These are phyloP conservation scores for Paedocypris micromegethes DNA, from an alignment of 2,797 vertebrate genomes.

Conservation along the genomic window DNA sequence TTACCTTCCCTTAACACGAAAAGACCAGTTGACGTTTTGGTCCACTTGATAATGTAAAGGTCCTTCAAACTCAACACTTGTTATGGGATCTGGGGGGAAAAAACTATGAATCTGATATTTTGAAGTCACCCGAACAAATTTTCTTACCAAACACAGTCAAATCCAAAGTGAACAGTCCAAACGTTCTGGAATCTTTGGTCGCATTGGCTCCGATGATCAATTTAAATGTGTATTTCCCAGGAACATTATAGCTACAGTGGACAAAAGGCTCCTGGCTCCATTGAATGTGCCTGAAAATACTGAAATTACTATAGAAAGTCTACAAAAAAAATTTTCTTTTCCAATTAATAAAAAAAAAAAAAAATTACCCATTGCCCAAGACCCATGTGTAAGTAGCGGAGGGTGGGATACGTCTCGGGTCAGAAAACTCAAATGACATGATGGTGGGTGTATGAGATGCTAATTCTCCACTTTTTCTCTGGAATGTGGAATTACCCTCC, in stretches of 20 bases:
- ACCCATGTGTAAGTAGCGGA: conserved; percentile 75
- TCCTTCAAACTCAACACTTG: conserved; percentile 69
- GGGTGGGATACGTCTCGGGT: conserved; percentile 72
- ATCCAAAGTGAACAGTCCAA: conserved; percentile 65
- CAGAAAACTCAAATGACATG: conserved; percentile 75
- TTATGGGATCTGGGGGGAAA: conserved; percentile 74
- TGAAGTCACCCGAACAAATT: neutral
- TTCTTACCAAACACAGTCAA: conserved; percentile 73
- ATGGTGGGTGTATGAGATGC: conserved; percentile 63
- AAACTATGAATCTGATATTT: neutral
- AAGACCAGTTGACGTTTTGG: conserved; percentile 67
- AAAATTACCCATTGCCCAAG: conserved; percentile 77
- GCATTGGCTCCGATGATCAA: conserved; percentile 68
- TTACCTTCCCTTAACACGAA: conserved; percentile 84
- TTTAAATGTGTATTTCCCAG: conserved; percentile 69
- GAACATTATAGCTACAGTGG: conserved; percentile 65
- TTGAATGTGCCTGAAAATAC: conserved; percentile 65
- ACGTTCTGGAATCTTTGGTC: conserved; percentile 59
- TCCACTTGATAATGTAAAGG: conserved; percentile 68
- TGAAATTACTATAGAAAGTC: neutral
- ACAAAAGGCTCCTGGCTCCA: conserved; percentile 70
- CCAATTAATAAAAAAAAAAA: neutral
- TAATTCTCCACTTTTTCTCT: conserved; percentile 63
- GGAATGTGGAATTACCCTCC: conserved; percentile 63
- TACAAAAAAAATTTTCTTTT: neutral